Conservation (phyloP, 2,797 vertebrate species). For the Alca torda region DNA sequence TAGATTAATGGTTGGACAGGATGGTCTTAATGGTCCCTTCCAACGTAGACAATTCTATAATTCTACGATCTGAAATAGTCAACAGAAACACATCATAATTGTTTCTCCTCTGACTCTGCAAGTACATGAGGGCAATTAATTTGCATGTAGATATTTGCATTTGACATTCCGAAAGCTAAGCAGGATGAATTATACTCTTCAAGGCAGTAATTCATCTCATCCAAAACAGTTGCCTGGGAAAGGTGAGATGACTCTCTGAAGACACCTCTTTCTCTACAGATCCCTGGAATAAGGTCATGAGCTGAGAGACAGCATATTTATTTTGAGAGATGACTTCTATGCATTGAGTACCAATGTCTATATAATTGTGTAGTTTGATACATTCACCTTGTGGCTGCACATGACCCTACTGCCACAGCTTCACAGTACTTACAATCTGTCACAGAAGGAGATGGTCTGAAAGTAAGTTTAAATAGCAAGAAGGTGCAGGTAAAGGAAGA, state of each 20-base stretch:
- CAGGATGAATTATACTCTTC: background rate
- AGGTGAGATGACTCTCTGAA: background rate
- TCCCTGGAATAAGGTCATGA: background rate
- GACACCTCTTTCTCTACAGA: background rate
- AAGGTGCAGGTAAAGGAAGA: background rate
- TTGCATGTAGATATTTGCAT: background rate
- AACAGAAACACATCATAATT: background rate
- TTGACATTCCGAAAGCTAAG: background rate
- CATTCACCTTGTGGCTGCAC: background rate
- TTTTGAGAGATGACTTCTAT: background rate
- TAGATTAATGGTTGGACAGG: fast-evolving
- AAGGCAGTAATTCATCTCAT: background rate
- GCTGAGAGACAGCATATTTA: background rate
- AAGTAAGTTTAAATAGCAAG: background rate
- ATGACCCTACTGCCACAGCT: background rate
- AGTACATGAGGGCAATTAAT: background rate
- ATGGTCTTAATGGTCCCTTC: background rate
- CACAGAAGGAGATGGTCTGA: background rate
- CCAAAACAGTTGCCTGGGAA: background rate
- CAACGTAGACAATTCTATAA: background rate
- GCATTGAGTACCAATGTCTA: background rate
- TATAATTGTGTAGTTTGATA: background rate
- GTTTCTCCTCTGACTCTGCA: background rate
- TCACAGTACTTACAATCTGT: background rate
- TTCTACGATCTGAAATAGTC: background rate